These are phyloP conservation scores for Pyrocoelia pectoralis DNA, from an alignment of 2,888 invertebrate species.

Conservation along the genomic window DNA sequence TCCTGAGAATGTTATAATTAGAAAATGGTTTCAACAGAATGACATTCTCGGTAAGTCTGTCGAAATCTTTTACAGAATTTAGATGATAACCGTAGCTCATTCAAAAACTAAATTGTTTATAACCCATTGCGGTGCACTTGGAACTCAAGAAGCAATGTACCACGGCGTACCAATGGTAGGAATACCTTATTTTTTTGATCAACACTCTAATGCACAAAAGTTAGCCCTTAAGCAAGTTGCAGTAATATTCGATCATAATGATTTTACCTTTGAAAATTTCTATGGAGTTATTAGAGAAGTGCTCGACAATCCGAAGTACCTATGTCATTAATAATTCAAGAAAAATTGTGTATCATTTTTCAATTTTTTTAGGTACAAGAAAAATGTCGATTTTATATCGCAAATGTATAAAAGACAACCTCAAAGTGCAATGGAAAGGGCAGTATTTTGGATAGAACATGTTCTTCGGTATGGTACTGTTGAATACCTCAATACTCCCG, in stretches of 20 bases:
- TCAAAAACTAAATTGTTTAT: constrained; percentile 43
- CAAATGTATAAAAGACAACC: constrained; percentile 13
- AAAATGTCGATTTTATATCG: constrained; percentile 35
- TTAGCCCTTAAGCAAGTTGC: no score
- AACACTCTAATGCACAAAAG: constrained; percentile 18
- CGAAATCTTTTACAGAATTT: no score
- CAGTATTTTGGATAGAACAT: constrained; percentile 41
- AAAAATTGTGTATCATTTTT: no score
- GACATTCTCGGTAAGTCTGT: constrained; percentile 53
- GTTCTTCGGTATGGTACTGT: constrained; percentile 30
- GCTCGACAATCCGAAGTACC: no score
- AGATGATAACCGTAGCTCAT: constrained; percentile 37
- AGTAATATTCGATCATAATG: no score
- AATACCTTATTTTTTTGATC: constrained; percentile 42
- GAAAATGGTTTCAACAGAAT: constrained; percentile 55
- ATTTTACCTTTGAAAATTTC: no score
- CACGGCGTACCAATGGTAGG: constrained; percentile 42
- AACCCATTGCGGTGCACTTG: constrained; percentile 42
- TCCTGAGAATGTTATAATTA: constrained; percentile 52
- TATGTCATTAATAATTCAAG: no score
- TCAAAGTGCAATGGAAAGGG: constrained; percentile 35
- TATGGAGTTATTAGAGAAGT: no score
- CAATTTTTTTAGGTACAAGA: constrained; percentile 36
- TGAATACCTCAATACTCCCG: constrained; percentile 23
- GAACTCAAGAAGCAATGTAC: constrained; percentile 42